phyloP scores from a whole-genome alignment of 92 coral and sea anemone genomes.

The Bergia sp. region DNA sequence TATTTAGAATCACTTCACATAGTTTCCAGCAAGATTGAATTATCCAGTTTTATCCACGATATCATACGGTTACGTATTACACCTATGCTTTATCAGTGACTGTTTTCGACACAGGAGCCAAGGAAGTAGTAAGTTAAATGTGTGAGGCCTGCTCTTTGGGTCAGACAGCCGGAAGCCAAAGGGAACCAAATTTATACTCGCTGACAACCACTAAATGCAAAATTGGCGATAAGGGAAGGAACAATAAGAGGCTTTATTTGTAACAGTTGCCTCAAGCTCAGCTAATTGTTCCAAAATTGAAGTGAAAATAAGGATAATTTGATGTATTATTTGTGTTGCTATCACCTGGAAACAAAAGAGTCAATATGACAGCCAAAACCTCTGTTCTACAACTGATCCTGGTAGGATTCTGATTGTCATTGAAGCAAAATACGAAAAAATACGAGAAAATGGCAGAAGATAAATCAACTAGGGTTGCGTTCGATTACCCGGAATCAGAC shows the following conservation, averaged over 20 bases:
- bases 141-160: neutral
- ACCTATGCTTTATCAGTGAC: neutral
- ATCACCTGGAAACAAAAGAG: neutral
- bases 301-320: constrained; percentile 17
- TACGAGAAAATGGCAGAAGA: too few relatives aligned
- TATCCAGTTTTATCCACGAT: neutral
- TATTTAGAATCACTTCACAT: constrained; percentile 49
- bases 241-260: constrained; percentile 11
- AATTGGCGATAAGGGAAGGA: constrained; percentile 4
- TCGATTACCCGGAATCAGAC: too few relatives aligned
- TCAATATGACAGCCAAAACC: neutral
- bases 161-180: constrained; percentile 33
- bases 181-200: neutral
- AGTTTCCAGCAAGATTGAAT: constrained; percentile 24
- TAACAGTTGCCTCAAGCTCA: constrained; percentile 1
- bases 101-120: neutral
- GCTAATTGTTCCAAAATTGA: constrained; percentile 28
- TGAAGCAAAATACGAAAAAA: neutral
- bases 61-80: neutral
- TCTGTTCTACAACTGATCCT: neutral
- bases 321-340: neutral
- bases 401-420: neutral
- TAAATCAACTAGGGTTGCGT: neutral
- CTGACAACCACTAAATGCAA: constrained; percentile 37
- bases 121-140: neutral